Evolutionary conservation across 2,888 invertebrate genomes (phyloP), one percentile per base, ranked within the genome.

Genomic region (Cosmorhoe ocellata): DNA sequence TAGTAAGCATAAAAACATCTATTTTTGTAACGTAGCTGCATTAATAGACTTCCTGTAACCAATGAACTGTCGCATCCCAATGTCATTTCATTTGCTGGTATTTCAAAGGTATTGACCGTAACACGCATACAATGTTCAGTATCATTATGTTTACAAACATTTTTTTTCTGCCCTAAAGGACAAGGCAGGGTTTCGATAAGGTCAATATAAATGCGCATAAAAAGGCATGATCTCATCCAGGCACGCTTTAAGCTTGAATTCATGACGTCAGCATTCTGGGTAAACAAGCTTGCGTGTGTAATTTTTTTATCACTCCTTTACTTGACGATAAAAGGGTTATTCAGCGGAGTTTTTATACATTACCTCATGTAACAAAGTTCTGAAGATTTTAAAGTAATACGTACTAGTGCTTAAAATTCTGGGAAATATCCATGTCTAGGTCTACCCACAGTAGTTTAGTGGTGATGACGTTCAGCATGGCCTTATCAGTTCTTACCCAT

Each of bases 181-280:
- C 56, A 51, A 55, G 59, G 48, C 56, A 51, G 58, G 66, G 70
- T 64, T 64, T 61, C 61, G 66, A 67, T 67, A 71, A 76, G 71
- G 77, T 72, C 66, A 67, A 57, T 60, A 58, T 56, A 56, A 66
- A 66, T 64, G 61, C 55, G 53, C 51, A 48, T 54, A 61, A 58
- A 59, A 60, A 48, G 51, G 7, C 62, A 70, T 84, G 82, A 83
- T 77, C 73, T 81, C 80, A 82, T 41, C 48, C 71, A 58, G 48
- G 63, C 62, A 62, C 61, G 60, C 58, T 69, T 61, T n/a, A 52
- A 50, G 51, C 58, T 69, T 61, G 10, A 51, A 51, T 50, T 39
- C 44, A 54, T 81, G 81, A 80, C 81, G 79, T 76, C 76, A 83
- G 41, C 58, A 8, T 47, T 37, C 45, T 63, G 56, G 52, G 66